Evolutionary conservation across 30 jellyfish, hydroid and myxozoan species (phyloP), one percentile per base, ranked within the genome.

Genomic region (Pelagia noctiluca): DNA sequence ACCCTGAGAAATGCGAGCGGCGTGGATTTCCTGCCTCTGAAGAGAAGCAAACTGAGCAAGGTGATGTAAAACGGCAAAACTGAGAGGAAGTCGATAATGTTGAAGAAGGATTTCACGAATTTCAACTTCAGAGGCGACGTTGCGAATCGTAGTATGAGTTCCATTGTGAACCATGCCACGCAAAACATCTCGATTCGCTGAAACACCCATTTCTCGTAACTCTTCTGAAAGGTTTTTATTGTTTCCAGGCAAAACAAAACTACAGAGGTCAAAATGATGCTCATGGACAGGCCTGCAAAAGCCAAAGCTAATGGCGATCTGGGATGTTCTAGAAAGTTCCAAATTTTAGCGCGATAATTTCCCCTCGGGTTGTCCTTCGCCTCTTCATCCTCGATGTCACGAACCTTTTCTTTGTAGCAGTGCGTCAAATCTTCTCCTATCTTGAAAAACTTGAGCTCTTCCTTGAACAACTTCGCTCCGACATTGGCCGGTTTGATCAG

Each of bases 371-470:
- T 11, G 19, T 29, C 60, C 4, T 30, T 52, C 24, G 19, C 65
- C 1, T 31, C 23, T 1, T 32, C 35, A 0, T 69, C 81, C 5
- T 78, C 82, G 3, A 54, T 74, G 52, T 62, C 78, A 24, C 75
- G 78, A 22, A 79, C 76, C 64, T 80, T 85, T 2, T 35, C 60
- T 75, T 62, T 88, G 72, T 77, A 88, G 36, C 96, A 66, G 60
- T 88, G 75, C 32, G 78, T 70, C 8, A 88, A 48, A 42, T 88
- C 96, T 1, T 88, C 96, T n/a, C 96, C 96, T 92, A 88, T 88
- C 52, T 71, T 78, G 54, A 88, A 88, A 50, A 88, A 88, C 73
- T 70, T 71, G 69, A 88, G 62, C 61, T 88, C 96, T 33, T 88
- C 96, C 0, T 77, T 70, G 46, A 88, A 88, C 25, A 75, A 82